These are phyloP conservation scores for Hyperoplus lanceolatus DNA, from an alignment of 2,797 vertebrate species.

Conservation along the genomic window DNA sequence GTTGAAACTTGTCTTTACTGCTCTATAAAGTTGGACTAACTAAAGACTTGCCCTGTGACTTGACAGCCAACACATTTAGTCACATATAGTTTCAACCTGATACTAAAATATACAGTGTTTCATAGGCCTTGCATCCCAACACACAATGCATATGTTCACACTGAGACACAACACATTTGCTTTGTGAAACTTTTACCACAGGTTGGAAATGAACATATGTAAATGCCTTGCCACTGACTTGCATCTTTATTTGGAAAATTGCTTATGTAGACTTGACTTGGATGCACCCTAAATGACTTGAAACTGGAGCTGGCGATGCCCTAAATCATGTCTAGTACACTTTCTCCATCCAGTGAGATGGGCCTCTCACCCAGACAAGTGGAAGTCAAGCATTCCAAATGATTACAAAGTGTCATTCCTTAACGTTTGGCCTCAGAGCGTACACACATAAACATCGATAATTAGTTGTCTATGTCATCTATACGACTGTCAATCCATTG, in stretches of 20 bases:
- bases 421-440: slow-evolving; percentile 58
- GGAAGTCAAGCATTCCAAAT: slow-evolving; percentile 48
- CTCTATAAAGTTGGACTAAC: background rate
- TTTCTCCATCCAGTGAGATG: slow-evolving; percentile 24
- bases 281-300: background rate
- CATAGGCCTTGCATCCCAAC: background rate
- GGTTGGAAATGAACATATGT: background rate
- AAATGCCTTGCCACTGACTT: background rate
- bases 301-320: slow-evolving; percentile 9
- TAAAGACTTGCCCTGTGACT: background rate
- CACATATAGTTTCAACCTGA: background rate
- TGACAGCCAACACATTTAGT: background rate
- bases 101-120: fast-evolving
- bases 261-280: background rate
- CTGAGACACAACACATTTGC: background rate
- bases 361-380: slow-evolving; percentile 26
- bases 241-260: background rate
- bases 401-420: slow-evolving; percentile 47
- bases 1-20: background rate
- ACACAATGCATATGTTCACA: background rate
- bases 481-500: slow-evolving; percentile 47
- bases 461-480: slow-evolving; percentile 38
- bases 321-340: background rate
- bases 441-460: slow-evolving; percentile 55
- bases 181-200: background rate